Evolutionary conservation across 2,797 vertebrate species (phyloP), one percentile per base, ranked within the genome.

Genomic region (Dendrocincla fuliginosa): DNA sequence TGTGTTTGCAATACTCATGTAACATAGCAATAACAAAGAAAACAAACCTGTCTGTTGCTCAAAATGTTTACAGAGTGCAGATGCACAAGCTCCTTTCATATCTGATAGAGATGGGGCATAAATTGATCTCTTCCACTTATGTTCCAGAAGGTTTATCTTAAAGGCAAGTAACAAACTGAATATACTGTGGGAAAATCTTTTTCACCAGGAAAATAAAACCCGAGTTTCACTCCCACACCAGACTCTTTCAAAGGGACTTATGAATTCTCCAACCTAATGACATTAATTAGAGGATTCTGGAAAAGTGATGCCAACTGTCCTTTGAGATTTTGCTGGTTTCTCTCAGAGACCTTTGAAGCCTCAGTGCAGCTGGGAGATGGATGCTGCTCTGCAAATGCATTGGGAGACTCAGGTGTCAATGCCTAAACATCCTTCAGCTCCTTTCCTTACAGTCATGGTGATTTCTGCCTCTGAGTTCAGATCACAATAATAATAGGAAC

Each of bases 41-140:
- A 93, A 74, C 63, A 94, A 84, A 96, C 91, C 18, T 88, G 78
- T 87, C 56, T 63, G 32, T n/a, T 69, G 63, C 52, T 82, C 44
- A 28, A 68, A 91, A 84, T n/a, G 55, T 79, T 93, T 75, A 42
- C 55, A 65, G 50, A 69, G 67, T 41, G 56, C 90, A 88, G 85
- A 88, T 56, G 60, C 61, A 78, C 6, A 28, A 75, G n/a, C 41
- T 84, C 49, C 68, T 80, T 92, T 59, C 59, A 16, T 60, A 53
- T 75, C 79, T 83, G 37, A 64, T 35, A 24, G 22, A 68, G 60
- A 28, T 1, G 15, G 30, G 23, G 47, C 53, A 53, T 78, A 81
- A 90, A 81, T 67, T 8, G 2, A 35, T 30, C 52, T 67, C 44
- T 77, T 61, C 52, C 37, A 30, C 15, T 87, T 79, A 22, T 8